phyloP scores from a whole-genome alignment of 2,113 vertebrate species.

The Anolis carolinensis region DNA sequence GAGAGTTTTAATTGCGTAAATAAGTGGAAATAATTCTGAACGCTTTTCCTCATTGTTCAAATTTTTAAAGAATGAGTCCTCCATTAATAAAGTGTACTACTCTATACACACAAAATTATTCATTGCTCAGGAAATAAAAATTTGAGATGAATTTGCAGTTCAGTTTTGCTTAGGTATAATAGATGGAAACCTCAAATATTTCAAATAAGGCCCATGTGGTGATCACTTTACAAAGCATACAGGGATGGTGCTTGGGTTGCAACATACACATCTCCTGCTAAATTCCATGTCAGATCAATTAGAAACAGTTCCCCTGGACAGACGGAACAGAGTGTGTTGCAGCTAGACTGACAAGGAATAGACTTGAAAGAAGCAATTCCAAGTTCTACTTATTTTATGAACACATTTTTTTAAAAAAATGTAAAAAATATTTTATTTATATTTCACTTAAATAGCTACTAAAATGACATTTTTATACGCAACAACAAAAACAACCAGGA shows the following conservation, averaged over 20 bases:
- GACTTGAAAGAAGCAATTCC: constrained; percentile 66
- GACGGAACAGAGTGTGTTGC: constrained; percentile 77
- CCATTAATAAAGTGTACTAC: constrained; percentile 5
- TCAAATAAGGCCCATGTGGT: constrained; percentile 78
- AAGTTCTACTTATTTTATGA: constrained; percentile 47
- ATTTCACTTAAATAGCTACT: constrained; percentile 11
- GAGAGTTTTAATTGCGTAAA: constrained; percentile 56
- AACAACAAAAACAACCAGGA: constrained; percentile 21
- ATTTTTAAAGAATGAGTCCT: constrained; percentile 12
- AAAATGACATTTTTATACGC: not conserved
- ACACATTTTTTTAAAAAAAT: constrained; percentile 18
- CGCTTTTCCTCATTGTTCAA: constrained; percentile 24
- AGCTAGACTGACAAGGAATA: constrained; percentile 59
- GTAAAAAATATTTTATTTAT: constrained; percentile 46
- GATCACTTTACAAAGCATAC: constrained; percentile 80
- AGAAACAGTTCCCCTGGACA: constrained; percentile 79
- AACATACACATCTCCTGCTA: constrained; percentile 75
- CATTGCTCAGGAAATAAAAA: constrained; percentile 22
- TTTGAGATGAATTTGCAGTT: constrained; percentile 67
- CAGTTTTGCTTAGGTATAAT: constrained; percentile 73
- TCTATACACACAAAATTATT: constrained; percentile 19
- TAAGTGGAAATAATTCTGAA: constrained; percentile 49
- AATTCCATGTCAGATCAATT: constrained; percentile 84
- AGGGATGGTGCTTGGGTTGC: constrained; percentile 75
- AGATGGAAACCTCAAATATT: constrained; percentile 74